Evolutionary conservation across 30 jellyfish, hydroid and myxozoan genomes (phyloP).

Genomic region (Aurelia sp.): DNA sequence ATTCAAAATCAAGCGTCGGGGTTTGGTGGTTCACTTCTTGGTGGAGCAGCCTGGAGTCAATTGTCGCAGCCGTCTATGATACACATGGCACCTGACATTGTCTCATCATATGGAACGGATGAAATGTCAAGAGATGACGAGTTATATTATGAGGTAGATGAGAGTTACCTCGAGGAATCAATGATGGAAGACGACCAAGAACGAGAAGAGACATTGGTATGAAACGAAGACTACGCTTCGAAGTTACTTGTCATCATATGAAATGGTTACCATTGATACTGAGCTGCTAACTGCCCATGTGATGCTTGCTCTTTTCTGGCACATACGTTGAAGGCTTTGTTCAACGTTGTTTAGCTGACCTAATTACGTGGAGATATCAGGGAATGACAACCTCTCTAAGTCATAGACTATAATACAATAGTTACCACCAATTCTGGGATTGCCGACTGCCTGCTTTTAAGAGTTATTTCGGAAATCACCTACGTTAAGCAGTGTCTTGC

Average conservation of each 20-base stretch:
- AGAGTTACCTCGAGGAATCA: not conserved
- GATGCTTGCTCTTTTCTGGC: not conserved
- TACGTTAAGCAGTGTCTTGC: no score
- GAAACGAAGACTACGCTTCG: not conserved
- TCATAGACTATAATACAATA: no score
- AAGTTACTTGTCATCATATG: not conserved
- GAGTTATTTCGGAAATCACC: no score
- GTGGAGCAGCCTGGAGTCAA: slow-evolving; percentile 71
- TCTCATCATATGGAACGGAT: not conserved
- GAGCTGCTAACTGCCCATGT: no score
- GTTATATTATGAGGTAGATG: not conserved
- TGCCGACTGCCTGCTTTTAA: no score
- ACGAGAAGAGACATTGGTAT: not conserved
- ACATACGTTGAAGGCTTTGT: not conserved
- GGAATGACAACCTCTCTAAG: no score
- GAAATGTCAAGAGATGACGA: not conserved
- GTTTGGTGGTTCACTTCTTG: slow-evolving; percentile 23
- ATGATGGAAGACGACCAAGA: slow-evolving; percentile 7
- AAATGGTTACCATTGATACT: not conserved
- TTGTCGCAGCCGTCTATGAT: slow-evolving; percentile 62
- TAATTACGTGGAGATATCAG: not conserved
- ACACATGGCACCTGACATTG: slow-evolving; percentile 5
- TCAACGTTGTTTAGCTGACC: slow-evolving; percentile 5
- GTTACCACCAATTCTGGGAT: no score
- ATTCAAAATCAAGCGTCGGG: slow-evolving; percentile 20